Conservation (phyloP, 2,888 invertebrate genomes). For the Cosmia trapezina region DNA sequence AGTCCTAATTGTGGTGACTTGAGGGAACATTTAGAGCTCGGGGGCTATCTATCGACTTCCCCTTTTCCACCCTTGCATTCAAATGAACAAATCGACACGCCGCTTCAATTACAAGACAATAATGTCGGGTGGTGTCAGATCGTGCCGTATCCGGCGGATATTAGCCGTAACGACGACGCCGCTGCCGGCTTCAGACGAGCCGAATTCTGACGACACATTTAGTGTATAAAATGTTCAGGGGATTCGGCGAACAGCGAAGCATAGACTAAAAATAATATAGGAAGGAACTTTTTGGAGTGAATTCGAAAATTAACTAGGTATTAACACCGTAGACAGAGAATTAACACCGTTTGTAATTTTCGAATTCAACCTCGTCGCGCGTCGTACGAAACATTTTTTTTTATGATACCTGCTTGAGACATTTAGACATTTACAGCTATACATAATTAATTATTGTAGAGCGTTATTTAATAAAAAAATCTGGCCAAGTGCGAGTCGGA, state of each 20-base stretch:
- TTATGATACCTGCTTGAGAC: neutral
- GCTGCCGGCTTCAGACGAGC: constrained; percentile 77
- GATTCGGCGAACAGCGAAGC: constrained; percentile 55
- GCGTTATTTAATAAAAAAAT: neutral
- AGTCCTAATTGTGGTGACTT: constrained; percentile 53
- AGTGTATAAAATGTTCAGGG: constrained; percentile 70
- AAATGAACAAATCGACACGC: constrained; percentile 85
- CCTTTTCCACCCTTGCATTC: constrained; percentile 65
- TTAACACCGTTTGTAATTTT: constrained; percentile 11
- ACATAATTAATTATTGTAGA: neutral
- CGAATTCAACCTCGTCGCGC: neutral
- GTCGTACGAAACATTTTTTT: too few relatives aligned
- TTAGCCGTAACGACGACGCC: constrained; percentile 80
- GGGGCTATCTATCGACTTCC: constrained; percentile 46
- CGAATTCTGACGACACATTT: constrained; percentile 88
- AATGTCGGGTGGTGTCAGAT: constrained; percentile 78
- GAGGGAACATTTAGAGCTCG: constrained; percentile 44
- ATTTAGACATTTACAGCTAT: neutral
- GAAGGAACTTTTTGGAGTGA: constrained; percentile 16
- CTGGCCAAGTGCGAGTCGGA: too few relatives aligned
- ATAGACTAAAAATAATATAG: constrained; percentile 47
- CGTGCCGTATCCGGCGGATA: constrained; percentile 88
- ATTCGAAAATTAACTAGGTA: too few relatives aligned
- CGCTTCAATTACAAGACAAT: constrained; percentile 87
- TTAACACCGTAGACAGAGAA: too few relatives aligned